Conservation (phyloP, 2,888 invertebrate species). For the Schrankia costaestrigalis region DNA sequence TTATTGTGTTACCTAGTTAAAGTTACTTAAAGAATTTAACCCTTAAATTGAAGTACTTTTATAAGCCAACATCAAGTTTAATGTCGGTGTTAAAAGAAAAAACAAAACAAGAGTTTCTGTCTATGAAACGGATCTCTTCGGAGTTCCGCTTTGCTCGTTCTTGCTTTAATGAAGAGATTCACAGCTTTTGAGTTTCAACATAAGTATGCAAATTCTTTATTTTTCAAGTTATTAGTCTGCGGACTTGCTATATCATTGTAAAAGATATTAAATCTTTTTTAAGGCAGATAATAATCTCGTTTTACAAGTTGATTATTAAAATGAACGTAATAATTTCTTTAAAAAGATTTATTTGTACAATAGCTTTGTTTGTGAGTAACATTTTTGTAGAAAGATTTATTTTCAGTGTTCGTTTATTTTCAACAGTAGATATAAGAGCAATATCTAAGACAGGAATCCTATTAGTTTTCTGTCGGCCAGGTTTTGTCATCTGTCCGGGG, state of each 20-base stretch:
- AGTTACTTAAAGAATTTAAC: constrained; percentile 9
- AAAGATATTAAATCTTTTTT: constrained; percentile 18
- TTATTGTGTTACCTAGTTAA: background rate
- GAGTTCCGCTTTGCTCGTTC: constrained; percentile 24
- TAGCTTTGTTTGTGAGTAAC: background rate
- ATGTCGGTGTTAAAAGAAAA: constrained; percentile 30
- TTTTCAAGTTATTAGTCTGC: constrained; percentile 24
- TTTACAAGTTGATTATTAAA: constrained; percentile 4
- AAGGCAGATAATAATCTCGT: constrained; percentile 5
- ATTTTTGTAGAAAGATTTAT: background rate
- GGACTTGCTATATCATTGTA: constrained; percentile 17
- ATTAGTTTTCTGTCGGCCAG: constrained; percentile 32
- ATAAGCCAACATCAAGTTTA: constrained; percentile 28
- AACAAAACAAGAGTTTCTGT: constrained; percentile 27
- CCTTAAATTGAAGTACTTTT: constrained; percentile 16
- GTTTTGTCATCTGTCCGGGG: constrained; percentile 28
- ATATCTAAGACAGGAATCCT: constrained; percentile 24
- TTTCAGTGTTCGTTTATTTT: too few species aligned
- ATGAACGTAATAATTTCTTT: background rate
- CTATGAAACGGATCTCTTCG: constrained; percentile 28
- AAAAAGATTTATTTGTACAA: background rate
- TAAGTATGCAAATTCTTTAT: constrained; percentile 37
- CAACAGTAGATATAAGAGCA: constrained; percentile 14
- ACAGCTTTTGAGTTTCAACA: constrained; percentile 30
- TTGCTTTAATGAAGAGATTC: constrained; percentile 41